Conservation (phyloP, 2,888 invertebrate genomes). For the Morpho achilles region DNA sequence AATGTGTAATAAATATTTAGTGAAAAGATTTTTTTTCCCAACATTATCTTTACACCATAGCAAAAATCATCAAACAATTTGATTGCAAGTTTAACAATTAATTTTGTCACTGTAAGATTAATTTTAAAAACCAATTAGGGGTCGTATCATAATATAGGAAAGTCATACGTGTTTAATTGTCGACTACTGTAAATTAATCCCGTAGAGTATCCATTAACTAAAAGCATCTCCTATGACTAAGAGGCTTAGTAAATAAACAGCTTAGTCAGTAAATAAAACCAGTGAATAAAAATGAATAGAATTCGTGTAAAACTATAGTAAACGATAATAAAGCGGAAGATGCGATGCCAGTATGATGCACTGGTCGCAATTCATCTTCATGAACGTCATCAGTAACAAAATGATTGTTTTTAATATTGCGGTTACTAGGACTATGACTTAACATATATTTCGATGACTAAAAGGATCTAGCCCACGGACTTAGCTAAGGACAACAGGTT, state of each 20-base stretch:
- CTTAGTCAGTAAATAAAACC: too few relatives aligned
- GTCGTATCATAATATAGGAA: too few relatives aligned
- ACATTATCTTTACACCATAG: too few relatives aligned
- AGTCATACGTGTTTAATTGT: too few relatives aligned
- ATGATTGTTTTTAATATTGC: conserved; percentile 51
- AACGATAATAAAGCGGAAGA: conserved; percentile 7
- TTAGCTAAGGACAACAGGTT: conserved; percentile 47
- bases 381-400: conserved; percentile 44
- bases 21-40: too few relatives aligned
- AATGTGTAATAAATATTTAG: too few relatives aligned
- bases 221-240: neutral
- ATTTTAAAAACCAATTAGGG: too few relatives aligned
- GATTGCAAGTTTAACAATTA: too few relatives aligned
- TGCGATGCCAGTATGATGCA: conserved; percentile 6
- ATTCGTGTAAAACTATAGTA: neutral
- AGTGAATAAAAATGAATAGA: too few relatives aligned
- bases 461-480: conserved; percentile 65
- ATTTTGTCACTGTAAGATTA: too few relatives aligned
- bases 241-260: neutral
- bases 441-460: conserved; percentile 57
- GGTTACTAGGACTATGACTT: conserved; percentile 51
- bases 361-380: conserved; percentile 25
- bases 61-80: too few relatives aligned
- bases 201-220: neutral
- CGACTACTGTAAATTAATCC: neutral